phyloP scores from a whole-genome alignment of 30 jellyfish, hydroid and myxozoan species.

The Aurelia coerulea region DNA sequence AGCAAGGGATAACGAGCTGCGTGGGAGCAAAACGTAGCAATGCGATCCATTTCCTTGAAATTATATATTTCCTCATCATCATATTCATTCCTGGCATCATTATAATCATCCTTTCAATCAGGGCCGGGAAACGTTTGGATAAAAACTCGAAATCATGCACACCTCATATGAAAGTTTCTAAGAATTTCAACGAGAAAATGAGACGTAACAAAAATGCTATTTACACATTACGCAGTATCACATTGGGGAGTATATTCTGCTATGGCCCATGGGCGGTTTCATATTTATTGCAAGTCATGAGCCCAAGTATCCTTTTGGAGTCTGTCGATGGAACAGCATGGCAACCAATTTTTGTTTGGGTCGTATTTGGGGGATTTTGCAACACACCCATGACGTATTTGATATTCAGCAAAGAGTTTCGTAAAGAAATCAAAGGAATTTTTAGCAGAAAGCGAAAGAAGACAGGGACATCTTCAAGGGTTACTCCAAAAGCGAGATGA shows the following conservation, averaged over 20 bases:
- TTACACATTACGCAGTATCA: slow-evolving; percentile 49
- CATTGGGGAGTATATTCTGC: slow-evolving; percentile 43
- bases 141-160: slow-evolving; percentile 30
- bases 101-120: slow-evolving; percentile 12
- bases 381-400: slow-evolving; percentile 57
- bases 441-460: not conserved
- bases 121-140: slow-evolving; percentile 23
- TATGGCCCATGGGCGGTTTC: slow-evolving; percentile 54
- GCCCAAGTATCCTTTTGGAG: not conserved
- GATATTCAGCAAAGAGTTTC: slow-evolving; percentile 57
- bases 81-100: slow-evolving; percentile 27
- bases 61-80: not conserved
- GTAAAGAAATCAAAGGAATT: slow-evolving; percentile 39
- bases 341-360: slow-evolving; percentile 36
- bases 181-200: slow-evolving; percentile 51
- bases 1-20: slow-evolving; percentile 12
- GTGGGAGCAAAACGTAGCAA: not conserved
- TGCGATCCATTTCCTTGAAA: not conserved
- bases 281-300: not conserved
- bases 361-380: slow-evolving; percentile 56
- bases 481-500: not conserved
- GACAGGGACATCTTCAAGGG: not conserved
- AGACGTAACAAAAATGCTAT: slow-evolving; percentile 59
- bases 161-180: slow-evolving; percentile 16
- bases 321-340: not conserved